phyloP scores from a whole-genome alignment of 2,888 invertebrate species.

The Athalia rosae region DNA sequence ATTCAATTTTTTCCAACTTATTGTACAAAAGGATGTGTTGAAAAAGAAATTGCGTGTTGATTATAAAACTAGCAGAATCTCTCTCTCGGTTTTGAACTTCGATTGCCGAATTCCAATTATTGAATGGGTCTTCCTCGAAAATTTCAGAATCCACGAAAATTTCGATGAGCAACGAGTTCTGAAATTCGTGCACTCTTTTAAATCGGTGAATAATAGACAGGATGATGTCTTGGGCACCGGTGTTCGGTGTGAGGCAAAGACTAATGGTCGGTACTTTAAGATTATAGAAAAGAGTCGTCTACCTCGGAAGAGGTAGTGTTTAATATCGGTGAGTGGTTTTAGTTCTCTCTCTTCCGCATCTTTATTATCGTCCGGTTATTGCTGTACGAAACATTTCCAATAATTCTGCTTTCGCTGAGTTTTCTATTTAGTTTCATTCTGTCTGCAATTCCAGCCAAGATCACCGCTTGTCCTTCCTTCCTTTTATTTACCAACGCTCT shows the following conservation, averaged over 20 bases:
- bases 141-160: too few species aligned
- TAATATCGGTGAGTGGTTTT: slow-evolving; percentile 57
- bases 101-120: too few species aligned
- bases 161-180: too few species aligned
- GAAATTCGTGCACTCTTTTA: too few species aligned
- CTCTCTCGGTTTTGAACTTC: too few species aligned
- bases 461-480: neutral
- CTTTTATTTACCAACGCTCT: neutral
- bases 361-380: slow-evolving; percentile 56
- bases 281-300: slow-evolving; percentile 49
- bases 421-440: slow-evolving; percentile 29
- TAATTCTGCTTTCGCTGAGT: slow-evolving; percentile 52
- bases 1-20: too few species aligned
- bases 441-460: slow-evolving; percentile 12
- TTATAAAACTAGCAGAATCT: too few species aligned
- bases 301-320: slow-evolving; percentile 50
- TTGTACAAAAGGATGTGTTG: too few species aligned
- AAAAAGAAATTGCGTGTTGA: too few species aligned
- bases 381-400: slow-evolving; percentile 55
- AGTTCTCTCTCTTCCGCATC: slow-evolving; percentile 45
- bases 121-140: too few species aligned
- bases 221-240: slow-evolving; percentile 16
- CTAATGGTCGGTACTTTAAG: slow-evolving; percentile 44
- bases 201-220: neutral
- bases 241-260: slow-evolving; percentile 26